phyloP scores from a whole-genome alignment of 2,797 vertebrate genomes.

The Heterohyrax brucei region DNA sequence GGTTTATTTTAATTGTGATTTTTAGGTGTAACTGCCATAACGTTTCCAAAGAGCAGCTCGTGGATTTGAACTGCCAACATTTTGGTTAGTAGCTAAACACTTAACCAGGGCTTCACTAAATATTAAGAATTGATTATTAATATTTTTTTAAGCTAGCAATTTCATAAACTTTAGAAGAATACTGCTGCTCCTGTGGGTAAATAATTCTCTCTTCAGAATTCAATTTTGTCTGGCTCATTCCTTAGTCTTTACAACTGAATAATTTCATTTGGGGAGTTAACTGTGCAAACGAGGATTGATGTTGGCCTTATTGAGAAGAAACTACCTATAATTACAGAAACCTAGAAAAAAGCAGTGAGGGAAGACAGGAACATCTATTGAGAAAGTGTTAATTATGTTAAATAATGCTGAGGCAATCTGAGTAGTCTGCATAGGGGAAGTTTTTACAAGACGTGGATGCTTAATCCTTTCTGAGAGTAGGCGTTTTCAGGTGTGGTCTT shows the following conservation, averaged over 20 bases:
- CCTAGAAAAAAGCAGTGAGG: slow-evolving; percentile 17
- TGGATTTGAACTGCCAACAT: no score
- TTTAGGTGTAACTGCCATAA: not conserved
- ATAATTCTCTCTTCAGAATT: slow-evolving; percentile 31
- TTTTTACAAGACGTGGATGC: slow-evolving; percentile 66
- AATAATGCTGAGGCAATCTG: slow-evolving; percentile 62
- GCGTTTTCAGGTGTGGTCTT: slow-evolving; percentile 70
- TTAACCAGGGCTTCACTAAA: no score
- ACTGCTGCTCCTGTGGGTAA: slow-evolving; percentile 15
- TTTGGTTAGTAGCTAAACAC: no score
- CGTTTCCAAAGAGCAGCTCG: no score
- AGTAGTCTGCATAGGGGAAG: slow-evolving; percentile 71
- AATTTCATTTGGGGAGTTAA: slow-evolving; percentile 66
- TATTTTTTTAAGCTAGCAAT: slow-evolving; percentile 44
- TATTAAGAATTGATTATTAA: not conserved
- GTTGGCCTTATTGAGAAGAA: slow-evolving; percentile 39
- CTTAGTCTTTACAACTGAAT: slow-evolving; percentile 61
- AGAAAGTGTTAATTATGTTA: slow-evolving; percentile 78
- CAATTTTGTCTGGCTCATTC: slow-evolving; percentile 49
- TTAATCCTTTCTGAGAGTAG: slow-evolving; percentile 43
- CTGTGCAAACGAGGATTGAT: slow-evolving; percentile 48
- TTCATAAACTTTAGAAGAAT: slow-evolving; percentile 53
- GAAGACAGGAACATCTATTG: slow-evolving; percentile 26
- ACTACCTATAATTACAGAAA: slow-evolving; percentile 49
- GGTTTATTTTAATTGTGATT: slow-evolving; percentile 51